Evolutionary conservation across 2,888 invertebrate genomes (phyloP).

Genomic region (Hirtodrosophila duncani): DNA sequence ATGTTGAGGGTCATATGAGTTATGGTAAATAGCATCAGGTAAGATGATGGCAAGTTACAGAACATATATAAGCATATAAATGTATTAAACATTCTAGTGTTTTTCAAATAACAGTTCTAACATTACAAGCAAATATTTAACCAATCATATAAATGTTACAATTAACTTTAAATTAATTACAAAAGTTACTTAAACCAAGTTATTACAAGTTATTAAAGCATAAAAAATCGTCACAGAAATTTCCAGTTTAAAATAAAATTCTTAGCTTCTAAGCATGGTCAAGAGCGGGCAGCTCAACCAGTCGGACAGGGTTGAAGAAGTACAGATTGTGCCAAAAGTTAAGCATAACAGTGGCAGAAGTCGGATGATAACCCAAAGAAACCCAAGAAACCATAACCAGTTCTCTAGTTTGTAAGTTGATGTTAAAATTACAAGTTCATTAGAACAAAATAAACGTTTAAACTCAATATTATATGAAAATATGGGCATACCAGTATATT

Average conservation of each 20-base stretch:
- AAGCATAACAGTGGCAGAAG: constrained; percentile 15
- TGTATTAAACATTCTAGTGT: constrained; percentile 48
- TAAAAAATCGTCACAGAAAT: constrained; percentile 17
- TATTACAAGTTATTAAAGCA: constrained; percentile 18
- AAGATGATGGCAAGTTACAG: constrained; percentile 29
- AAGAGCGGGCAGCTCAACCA: no score
- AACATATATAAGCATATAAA: constrained; percentile 28
- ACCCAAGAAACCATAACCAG: constrained; percentile 17
- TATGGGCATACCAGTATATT: constrained; percentile 46
- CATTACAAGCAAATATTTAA: constrained; percentile 41
- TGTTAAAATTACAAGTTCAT: constrained; percentile 59
- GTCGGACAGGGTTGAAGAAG: constrained; percentile 37
- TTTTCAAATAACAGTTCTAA: no score
- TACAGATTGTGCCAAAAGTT: constrained; percentile 59
- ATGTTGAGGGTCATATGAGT: constrained; percentile 63
- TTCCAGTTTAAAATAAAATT: no score
- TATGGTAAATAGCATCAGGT: constrained; percentile 19
- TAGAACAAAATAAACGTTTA: constrained; percentile 47
- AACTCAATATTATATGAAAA: constrained; percentile 46
- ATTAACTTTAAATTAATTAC: constrained; percentile 29
- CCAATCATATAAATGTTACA: constrained; percentile 51
- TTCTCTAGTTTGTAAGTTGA: constrained; percentile 57
- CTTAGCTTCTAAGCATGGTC: no score
- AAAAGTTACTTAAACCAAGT: constrained; percentile 6
- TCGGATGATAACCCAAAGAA: constrained; percentile 15